Base-by-base conservation (phyloP, 2,797 vertebrate genomes). In the Holocentrus rufus region DNA sequence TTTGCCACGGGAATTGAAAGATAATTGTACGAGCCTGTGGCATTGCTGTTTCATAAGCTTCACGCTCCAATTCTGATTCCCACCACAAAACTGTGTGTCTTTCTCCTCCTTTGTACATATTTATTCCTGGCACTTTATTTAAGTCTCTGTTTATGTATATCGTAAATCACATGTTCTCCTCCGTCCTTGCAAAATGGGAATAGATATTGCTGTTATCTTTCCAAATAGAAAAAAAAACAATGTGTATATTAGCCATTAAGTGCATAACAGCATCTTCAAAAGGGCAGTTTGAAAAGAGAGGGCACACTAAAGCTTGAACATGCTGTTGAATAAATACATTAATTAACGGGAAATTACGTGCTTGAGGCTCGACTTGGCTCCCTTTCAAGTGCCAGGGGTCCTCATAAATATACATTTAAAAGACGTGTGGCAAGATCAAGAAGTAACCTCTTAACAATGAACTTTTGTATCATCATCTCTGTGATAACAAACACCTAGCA, bases 391-490 rank as follows among this genome's bases (percentile, higher is more conserved):
- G 86, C 86, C 87, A 85, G 82, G 85, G 83, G 87, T 90, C 75
- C 90, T 93, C 90, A 93, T 93, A 89, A 92, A 95, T 93, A 94
- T 93, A 93, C 91, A 94, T 93, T 82, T 84, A 79, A 89, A 88
- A 92, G 86, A 83, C 86, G 87, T 90, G 90, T 90, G 88, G 86
- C 87, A 77, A 91, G 91, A 93, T 91, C 90, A 91, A 92, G 90
- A 92, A 90, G 88, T 90, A 90, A 92, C 92, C 91, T 90, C 90
- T 90, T 90, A 91, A 92, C 92, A 92, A 85, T 85, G 84, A 93
- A 92, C 91, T 91, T 89, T 46, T 86, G 85, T 87, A 91, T 91
- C 89, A 88, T 87, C 82, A 66, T 89, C 86, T 81, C 82, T 79
- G 88, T 85, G 75, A 83, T 86, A 89, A 73, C 72, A 69, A 90